Evolutionary conservation across 2,797 vertebrate genomes (phyloP).

Genomic region (Dryobates pubescens): DNA sequence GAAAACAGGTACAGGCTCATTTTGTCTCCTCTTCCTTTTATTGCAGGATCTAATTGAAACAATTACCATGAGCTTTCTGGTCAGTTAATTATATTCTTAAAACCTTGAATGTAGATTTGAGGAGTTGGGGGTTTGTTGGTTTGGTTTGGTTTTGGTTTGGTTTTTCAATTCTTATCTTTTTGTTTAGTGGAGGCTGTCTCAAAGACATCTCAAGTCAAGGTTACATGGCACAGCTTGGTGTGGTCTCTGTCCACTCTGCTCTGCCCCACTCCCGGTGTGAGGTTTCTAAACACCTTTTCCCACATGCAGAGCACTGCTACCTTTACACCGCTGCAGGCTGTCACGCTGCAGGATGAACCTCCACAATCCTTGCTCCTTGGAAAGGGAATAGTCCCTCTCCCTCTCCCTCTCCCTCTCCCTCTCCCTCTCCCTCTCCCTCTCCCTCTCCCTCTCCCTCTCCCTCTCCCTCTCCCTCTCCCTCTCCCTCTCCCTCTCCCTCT

Average conservation of each 20-base stretch:
- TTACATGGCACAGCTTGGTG: rapidly evolving
- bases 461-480: too few relatives aligned
- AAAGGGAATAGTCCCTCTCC: background rate
- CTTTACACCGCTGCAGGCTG: too few relatives aligned
- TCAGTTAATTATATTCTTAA: conserved; percentile 50
- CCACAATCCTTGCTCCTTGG: background rate
- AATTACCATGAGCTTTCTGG: conserved; percentile 33
- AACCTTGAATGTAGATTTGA: background rate
- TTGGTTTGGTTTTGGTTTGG: too few relatives aligned
- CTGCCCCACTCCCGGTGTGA: background rate
- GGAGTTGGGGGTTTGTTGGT: background rate
- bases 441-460: too few relatives aligned
- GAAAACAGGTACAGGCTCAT: conserved; percentile 87
- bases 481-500: too few relatives aligned
- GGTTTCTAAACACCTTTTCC: background rate
- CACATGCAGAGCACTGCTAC: background rate
- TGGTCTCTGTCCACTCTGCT: background rate
- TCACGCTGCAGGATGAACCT: too few relatives aligned
- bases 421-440: too few relatives aligned
- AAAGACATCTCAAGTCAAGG: background rate
- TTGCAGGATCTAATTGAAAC: conserved; percentile 37
- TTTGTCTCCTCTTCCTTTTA: background rate
- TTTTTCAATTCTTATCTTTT: background rate
- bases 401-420: too few relatives aligned
- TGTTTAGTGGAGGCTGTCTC: background rate